Evolutionary conservation across 2,888 invertebrate genomes (phyloP), one percentile per base, ranked within the genome.

Genomic region (Brachyopa scutellaris): DNA sequence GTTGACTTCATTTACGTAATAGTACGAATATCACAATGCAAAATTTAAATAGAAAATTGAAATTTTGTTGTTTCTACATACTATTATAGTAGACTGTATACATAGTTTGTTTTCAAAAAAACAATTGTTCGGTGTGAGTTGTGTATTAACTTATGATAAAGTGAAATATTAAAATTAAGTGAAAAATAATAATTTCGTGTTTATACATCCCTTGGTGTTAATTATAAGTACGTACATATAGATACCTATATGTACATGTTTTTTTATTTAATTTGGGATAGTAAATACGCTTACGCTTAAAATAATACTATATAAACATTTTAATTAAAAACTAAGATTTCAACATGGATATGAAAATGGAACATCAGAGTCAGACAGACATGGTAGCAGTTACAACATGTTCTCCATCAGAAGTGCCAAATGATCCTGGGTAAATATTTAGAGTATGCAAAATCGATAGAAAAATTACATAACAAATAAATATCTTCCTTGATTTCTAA

Each of bases 391-490:
- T 53, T 11, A 36, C 74, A 5, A 94, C 94, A 90, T 94, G 94
- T 90, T 95, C 96, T 90, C 95, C 96, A 89, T 95, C 96, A 85
- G 97, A 97, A 93, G 96, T 96, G 92, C 95, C 97, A 92, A 97
- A 97, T 93, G 97, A 97, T 92, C 97, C 97, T 91, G 97, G 97
- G 97, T 97, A 95, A 91, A 93, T 92, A 62, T 42, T n/a, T 42
- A 19, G 33, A 23, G 11, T 26, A 21, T 19, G n/a, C n/a, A n/a
- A n/a, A n/a, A n/a, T n/a, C n/a, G n/a, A n/a, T n/a, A n/a, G n/a
- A n/a, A n/a, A n/a, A n/a, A n/a, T n/a, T n/a, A n/a, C n/a, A n/a
- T n/a, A n/a, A n/a, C n/a, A n/a, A n/a, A n/a, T n/a, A n/a, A n/a
- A n/a, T n/a, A n/a, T n/a, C n/a, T n/a, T n/a, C n/a, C n/a, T n/a